Evolutionary conservation across 2,113 vertebrate species (phyloP).

Genomic region (Nymphicus hollandicus): DNA sequence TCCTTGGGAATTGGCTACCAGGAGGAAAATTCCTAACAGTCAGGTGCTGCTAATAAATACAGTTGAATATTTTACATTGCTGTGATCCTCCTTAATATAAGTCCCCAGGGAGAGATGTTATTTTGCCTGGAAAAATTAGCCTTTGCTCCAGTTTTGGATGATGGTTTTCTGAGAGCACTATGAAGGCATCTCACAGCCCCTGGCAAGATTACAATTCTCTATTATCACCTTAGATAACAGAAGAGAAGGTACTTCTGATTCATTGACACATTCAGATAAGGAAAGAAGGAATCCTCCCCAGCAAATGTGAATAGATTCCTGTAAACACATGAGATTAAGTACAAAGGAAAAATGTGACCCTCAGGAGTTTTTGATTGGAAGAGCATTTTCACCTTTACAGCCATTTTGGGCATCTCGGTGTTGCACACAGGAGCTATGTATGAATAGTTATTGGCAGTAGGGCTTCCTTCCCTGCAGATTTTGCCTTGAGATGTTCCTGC

Average conservation of each 20-base stretch:
- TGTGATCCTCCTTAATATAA: conserved; percentile 32
- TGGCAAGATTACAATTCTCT: conserved; percentile 33
- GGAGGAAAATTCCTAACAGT: not conserved
- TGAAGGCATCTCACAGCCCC: conserved; percentile 3
- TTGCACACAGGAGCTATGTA: not conserved
- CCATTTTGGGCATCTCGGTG: not conserved
- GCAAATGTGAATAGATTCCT: conserved; percentile 54
- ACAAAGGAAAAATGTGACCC: not conserved
- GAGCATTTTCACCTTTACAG: not conserved
- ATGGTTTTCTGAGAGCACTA: conserved; percentile 1
- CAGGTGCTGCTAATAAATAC: conserved; percentile 26
- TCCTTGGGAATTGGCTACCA: not conserved
- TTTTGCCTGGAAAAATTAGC: conserved; percentile 19
- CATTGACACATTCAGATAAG: conserved; percentile 58
- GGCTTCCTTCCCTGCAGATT: not conserved
- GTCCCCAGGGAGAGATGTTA: not conserved
- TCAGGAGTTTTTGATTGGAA: not conserved
- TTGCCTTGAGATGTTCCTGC: not conserved
- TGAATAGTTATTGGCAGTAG: not conserved
- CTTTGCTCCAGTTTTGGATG: conserved; percentile 5
- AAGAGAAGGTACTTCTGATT: conserved; percentile 46
- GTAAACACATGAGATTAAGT: conserved; percentile 37
- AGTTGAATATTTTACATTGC: not conserved
- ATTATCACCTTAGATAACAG: conserved; percentile 67
- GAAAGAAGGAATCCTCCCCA: conserved; percentile 34